Conservation (phyloP, 1,140 invertebrate species). For the Brachionus asplanchnoidis region DNA sequence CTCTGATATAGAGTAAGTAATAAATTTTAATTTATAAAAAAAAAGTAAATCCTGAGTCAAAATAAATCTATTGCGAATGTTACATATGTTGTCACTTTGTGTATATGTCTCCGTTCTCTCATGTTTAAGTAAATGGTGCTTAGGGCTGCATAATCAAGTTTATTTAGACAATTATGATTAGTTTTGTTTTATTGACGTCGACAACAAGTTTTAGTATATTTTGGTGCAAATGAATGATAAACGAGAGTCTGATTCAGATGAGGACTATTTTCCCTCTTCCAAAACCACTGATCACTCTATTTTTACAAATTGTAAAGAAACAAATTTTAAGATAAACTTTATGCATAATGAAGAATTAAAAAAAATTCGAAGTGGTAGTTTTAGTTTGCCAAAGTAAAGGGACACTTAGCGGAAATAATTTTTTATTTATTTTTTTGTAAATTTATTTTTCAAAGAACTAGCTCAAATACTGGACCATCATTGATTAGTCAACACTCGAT, state of each 20-base stretch:
- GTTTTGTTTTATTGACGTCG: conserved; percentile 8
- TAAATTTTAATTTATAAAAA: neutral
- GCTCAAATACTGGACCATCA: neutral
- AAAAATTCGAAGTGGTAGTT: neutral
- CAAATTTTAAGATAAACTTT: conserved; percentile 26
- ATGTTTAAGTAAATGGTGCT: neutral
- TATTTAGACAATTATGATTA: conserved; percentile 13
- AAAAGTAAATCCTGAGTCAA: neutral
- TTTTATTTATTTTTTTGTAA: neutral
- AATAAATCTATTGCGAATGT: neutral
- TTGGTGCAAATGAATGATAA: neutral
- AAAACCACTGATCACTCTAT: neutral
- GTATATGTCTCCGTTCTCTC: neutral
- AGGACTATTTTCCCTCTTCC: neutral
- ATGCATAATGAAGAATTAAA: conserved; percentile 17
- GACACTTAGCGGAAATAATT: neutral
- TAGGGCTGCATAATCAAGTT: neutral
- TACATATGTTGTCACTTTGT: conserved; percentile 29
- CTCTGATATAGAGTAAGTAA: neutral
- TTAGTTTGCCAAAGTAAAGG: neutral
- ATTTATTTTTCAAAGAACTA: neutral
- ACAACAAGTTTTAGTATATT: conserved; percentile 24
- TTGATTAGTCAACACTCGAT: neutral
- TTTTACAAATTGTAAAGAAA: conserved; percentile 4
- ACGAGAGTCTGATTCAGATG: neutral